Evolutionary conservation across 2,888 invertebrate genomes (phyloP).

Genomic region (Drosophila macrospina): DNA sequence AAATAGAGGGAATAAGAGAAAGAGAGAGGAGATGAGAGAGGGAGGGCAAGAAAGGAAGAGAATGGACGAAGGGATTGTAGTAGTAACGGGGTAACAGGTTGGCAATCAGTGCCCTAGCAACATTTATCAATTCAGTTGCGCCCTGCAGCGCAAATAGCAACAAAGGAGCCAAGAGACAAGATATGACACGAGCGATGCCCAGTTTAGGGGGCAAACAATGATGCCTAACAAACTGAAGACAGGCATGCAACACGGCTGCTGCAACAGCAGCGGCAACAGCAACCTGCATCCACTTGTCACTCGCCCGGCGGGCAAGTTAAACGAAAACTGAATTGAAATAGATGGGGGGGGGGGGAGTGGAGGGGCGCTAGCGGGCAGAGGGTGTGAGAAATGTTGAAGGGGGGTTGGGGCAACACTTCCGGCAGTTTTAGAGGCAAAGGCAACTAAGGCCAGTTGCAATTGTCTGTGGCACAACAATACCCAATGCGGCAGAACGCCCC

Average conservation of each 20-base stretch:
- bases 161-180: conserved; percentile 64
- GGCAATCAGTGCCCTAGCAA: conserved; percentile 46
- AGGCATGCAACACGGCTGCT: conserved; percentile 12
- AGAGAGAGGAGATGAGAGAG: background rate
- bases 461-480: conserved; percentile 64
- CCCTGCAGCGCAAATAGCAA: conserved; percentile 68
- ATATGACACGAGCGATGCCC: conserved; percentile 62
- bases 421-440: conserved; percentile 64
- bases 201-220: conserved; percentile 59
- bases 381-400: background rate
- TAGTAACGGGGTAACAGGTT: background rate
- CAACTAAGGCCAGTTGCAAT: conserved; percentile 57
- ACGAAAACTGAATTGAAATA: conserved; percentile 23
- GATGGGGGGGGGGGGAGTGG: no score
- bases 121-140: conserved; percentile 76
- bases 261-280: conserved; percentile 9
- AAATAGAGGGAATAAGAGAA: background rate
- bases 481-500: conserved; percentile 36
- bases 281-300: conserved; percentile 20
- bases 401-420: conserved; percentile 70
- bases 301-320: conserved; percentile 29
- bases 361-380: no score
- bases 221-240: conserved; percentile 69
- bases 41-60: background rate
- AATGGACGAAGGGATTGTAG: background rate